Percentiles rank a stretch among this genome's conserved stretches.
phyloP scores from a whole-genome alignment of 2,797 vertebrate genomes.

The Sebastiscus albofasciatus region DNA sequence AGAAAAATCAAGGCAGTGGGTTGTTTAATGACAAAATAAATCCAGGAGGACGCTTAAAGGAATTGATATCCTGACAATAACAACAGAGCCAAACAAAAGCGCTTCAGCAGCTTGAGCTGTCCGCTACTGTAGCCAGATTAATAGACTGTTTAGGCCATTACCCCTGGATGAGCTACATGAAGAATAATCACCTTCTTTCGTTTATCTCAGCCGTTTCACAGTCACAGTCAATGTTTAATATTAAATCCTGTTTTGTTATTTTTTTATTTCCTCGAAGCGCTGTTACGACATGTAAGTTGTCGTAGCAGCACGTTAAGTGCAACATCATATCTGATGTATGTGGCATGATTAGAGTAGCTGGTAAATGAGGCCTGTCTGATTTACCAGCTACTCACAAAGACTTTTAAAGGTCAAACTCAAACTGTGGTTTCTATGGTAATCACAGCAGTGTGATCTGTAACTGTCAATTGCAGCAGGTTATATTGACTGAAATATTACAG shows the following conservation, averaged over 20 bases:
- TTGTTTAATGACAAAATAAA: constrained; percentile 75
- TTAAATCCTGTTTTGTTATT: not conserved
- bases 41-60: constrained; percentile 62
- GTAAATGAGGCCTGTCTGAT: constrained; percentile 36
- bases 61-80: constrained; percentile 73
- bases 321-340: constrained; percentile 14
- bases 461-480: constrained; percentile 12
- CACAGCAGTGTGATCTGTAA: constrained; percentile 11
- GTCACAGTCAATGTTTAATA: constrained; percentile 21
- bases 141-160: constrained; percentile 55
- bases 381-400: constrained; percentile 17
- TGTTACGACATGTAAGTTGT: constrained; percentile 2
- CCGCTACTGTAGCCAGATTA: constrained; percentile 45
- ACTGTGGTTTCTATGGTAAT: constrained; percentile 35
- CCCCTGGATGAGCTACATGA: constrained; percentile 28
- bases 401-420: constrained; percentile 47
- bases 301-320: constrained; percentile 16
- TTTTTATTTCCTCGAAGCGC: not conserved
- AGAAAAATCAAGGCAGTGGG: constrained; percentile 62
- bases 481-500: constrained; percentile 10
- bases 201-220: constrained; percentile 30
- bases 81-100: constrained; percentile 46
- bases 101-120: constrained; percentile 16
- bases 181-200: constrained; percentile 43
- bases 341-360: constrained; percentile 20